phyloP scores from a whole-genome alignment of 1,140 invertebrate genomes.

The Drosophila santomea region DNA sequence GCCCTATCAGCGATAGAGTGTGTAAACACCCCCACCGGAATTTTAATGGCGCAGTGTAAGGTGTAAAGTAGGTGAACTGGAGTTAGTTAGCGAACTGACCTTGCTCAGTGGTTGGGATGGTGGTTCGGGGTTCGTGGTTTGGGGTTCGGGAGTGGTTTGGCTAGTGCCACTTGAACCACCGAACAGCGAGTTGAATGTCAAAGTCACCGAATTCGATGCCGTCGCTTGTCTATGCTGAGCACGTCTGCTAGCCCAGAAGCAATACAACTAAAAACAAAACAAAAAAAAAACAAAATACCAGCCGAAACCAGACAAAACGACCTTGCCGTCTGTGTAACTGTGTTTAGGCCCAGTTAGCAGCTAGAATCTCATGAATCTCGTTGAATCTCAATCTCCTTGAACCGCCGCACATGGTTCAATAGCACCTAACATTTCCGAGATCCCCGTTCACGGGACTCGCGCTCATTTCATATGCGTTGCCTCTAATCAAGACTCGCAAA shows the following conservation, averaged over 20 bases:
- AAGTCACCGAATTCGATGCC: slow-evolving; percentile 36
- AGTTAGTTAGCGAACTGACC: slow-evolving; percentile 58
- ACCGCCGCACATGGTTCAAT: slow-evolving; percentile 47
- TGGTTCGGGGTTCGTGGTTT: background rate
- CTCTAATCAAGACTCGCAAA: slow-evolving; percentile 57
- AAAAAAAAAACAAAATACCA: slow-evolving; percentile 5
- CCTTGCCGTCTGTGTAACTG: slow-evolving; percentile 50
- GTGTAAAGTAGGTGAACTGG: slow-evolving; percentile 57
- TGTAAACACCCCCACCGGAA: slow-evolving; percentile 23
- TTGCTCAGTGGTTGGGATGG: slow-evolving; percentile 26
- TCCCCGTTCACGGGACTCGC: slow-evolving; percentile 27
- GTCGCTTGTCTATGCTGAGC: slow-evolving; percentile 48
- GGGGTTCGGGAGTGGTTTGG: slow-evolving; percentile 4
- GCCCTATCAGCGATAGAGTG: slow-evolving; percentile 43
- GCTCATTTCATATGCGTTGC: slow-evolving; percentile 51
- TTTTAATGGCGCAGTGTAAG: slow-evolving; percentile 55
- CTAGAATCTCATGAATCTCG: slow-evolving; percentile 26
- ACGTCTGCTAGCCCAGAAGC: slow-evolving; percentile 35
- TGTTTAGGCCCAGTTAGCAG: slow-evolving; percentile 51
- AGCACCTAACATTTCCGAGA: slow-evolving; percentile 58
- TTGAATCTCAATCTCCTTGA: slow-evolving; percentile 33
- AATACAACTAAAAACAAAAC: too few species aligned
- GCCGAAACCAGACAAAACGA: slow-evolving; percentile 28
- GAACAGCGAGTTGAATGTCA: slow-evolving; percentile 57
- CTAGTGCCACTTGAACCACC: slow-evolving; percentile 51